phyloP scores from a whole-genome alignment of 1,140 invertebrate genomes.

The Agraylea sexmaculata region DNA sequence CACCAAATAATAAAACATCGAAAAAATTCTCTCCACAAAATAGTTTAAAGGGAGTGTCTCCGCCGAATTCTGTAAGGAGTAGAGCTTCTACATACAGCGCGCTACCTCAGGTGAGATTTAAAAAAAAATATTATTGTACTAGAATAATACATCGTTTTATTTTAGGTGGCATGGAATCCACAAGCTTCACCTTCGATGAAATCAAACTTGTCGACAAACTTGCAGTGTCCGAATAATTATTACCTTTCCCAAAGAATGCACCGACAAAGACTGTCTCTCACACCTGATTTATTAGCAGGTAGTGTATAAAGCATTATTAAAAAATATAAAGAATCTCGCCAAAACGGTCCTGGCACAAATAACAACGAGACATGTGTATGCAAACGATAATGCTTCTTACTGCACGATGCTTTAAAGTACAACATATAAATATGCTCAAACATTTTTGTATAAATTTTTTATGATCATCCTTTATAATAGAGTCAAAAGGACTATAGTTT shows the following conservation, averaged over 20 bases:
- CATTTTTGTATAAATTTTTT: too few species aligned
- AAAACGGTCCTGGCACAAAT: too few species aligned
- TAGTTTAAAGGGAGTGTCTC: slow-evolving; percentile 20
- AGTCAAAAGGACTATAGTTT: too few species aligned
- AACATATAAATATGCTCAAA: too few species aligned
- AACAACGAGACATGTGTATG: too few species aligned
- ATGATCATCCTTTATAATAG: too few species aligned
- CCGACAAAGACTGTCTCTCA: slow-evolving; percentile 35
- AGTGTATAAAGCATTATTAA: slow-evolving; percentile 10
- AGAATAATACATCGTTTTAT: slow-evolving; percentile 1
- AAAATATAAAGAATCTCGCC: slow-evolving; percentile 4
- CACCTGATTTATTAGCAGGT: slow-evolving; percentile 38
- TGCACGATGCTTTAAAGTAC: too few species aligned
- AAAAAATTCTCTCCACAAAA: slow-evolving; percentile 26
- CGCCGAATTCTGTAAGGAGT: slow-evolving; percentile 19
- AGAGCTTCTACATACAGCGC: slow-evolving; percentile 29
- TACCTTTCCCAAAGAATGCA: slow-evolving; percentile 26
- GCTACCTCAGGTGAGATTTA: slow-evolving; percentile 22
- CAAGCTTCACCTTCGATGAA: slow-evolving; percentile 12
- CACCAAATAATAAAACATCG: slow-evolving; percentile 30
- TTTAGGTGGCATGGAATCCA: slow-evolving; percentile 34
- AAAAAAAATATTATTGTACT: too few species aligned
- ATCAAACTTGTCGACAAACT: slow-evolving; percentile 16
- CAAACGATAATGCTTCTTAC: too few species aligned
- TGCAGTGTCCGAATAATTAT: slow-evolving; percentile 16